These are phyloP conservation scores for Dasyurus viverrinus DNA, from an alignment of 2,113 vertebrate genomes.

Conservation along the genomic window DNA sequence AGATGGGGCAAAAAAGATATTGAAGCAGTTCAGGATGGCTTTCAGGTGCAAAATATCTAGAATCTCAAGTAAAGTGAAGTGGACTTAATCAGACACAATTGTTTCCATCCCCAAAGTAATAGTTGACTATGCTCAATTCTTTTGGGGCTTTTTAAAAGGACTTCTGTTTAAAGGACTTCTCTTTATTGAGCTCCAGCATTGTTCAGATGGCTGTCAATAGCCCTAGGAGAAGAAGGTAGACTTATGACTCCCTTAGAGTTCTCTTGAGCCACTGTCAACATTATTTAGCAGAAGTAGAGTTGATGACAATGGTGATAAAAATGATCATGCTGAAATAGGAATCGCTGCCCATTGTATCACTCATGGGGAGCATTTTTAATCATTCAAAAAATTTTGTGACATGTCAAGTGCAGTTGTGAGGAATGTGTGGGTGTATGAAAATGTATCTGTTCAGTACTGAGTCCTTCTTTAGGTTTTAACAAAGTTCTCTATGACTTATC, in stretches of 20 bases:
- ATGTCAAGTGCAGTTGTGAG: constrained; percentile 87
- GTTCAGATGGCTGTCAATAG: neutral
- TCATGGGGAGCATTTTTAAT: constrained; percentile 73
- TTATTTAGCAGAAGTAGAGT: constrained; percentile 59
- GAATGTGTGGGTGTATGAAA: constrained; percentile 83
- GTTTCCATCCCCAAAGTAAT: constrained; percentile 54
- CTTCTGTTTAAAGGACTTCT: constrained; percentile 23
- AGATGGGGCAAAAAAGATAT: constrained; percentile 29
- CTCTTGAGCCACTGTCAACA: neutral
- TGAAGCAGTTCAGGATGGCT: constrained; percentile 50
- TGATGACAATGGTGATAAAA: constrained; percentile 62
- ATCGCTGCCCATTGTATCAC: constrained; percentile 69
- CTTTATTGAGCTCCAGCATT: constrained; percentile 29
- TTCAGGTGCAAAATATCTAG: constrained; percentile 61
- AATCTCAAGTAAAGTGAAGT: constrained; percentile 42
- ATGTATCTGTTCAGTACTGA: constrained; percentile 78
- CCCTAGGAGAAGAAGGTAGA: constrained; percentile 35
- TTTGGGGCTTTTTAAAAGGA: constrained; percentile 34
- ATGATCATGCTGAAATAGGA: constrained; percentile 60
- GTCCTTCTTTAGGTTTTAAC: constrained; percentile 76
- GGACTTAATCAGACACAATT: constrained; percentile 64
- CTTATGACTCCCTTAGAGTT: constrained; percentile 25
- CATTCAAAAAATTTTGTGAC: constrained; percentile 81
- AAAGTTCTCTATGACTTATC: constrained; percentile 75
- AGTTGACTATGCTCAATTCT: constrained; percentile 29